A percentile compares a stretch with the other conserved stretches of the same genome.
phyloP scores from a whole-genome alignment of 2,888 invertebrate genomes.

The Clivina fossor region DNA sequence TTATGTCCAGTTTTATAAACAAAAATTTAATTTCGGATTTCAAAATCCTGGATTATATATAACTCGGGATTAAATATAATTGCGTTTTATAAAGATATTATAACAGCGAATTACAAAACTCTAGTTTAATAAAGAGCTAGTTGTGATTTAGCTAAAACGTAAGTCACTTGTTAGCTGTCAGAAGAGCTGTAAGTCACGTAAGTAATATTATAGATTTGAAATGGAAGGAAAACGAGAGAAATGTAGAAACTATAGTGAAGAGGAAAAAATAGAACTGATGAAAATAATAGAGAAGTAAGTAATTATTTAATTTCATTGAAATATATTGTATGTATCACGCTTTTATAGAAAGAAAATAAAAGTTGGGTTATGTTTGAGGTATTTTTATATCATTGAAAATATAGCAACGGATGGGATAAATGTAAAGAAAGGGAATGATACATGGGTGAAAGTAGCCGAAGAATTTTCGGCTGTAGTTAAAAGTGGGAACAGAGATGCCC shows the following conservation, averaged over 20 bases:
- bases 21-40: no score
- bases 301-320: background rate
- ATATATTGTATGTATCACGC: background rate
- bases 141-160: no score
- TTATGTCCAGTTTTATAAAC: no score
- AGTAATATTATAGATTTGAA: no score
- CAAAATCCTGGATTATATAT: no score
- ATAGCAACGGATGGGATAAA: slow-evolving; percentile 55
- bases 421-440: slow-evolving; percentile 43
- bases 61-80: no score
- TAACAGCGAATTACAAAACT: no score
- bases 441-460: slow-evolving; percentile 56
- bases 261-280: background rate
- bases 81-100: no score
- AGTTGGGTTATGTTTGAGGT: slow-evolving; percentile 56
- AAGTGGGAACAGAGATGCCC: slow-evolving; percentile 54
- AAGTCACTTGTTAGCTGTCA: no score
- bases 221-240: background rate
- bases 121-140: no score
- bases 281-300: background rate
- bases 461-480: slow-evolving; percentile 56
- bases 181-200: no score
- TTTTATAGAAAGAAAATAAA: background rate
- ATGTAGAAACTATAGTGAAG: background rate
- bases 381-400: slow-evolving; percentile 53